Evolutionary conservation across 2,797 vertebrate genomes (phyloP), one percentile per base, ranked within the genome.

Genomic region (Enteromius thamalakanensis): DNA sequence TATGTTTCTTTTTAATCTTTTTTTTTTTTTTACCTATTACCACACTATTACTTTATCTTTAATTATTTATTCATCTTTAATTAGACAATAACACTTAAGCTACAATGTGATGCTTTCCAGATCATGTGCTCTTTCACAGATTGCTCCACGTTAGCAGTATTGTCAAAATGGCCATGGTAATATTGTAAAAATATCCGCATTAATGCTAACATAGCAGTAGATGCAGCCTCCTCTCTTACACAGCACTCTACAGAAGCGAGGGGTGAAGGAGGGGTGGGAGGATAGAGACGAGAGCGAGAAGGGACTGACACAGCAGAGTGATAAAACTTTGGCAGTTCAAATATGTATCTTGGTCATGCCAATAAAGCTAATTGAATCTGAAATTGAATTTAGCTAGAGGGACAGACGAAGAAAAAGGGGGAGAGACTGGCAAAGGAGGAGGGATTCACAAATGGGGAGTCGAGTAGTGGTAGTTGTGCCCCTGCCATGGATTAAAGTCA

Each of bases 401-500:
- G 29, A 84, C 32, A 14, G 21, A 76, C 5, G 10, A 72, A 65
- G 64, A 80, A 81, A 80, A 75, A 68, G 67, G 55, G 23, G 51
- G 14, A 42, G n/a, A 37, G 76, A 74, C 12, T 72, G 72, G 70
- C 53, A 72, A 81, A 86, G 88, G 83, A 84, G 90, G 90, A 87
- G 86, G 89, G 89, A 92, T 90, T 91, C 65, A 68, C 65, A 70
- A 82, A 77, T 4, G 60, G 47, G 67, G 67, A 42, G 53, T 51
- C 34, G 29, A 76, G 74, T 80, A 72, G 81, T 91, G 92, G 89
- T 90, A 90, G 88, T 87, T 91, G 88, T 91, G 89, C 91, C 92
- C 90, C 90, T 90, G 90, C 90, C 89, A 88, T 91, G 90, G 89
- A 92, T 92, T 86, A 87, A 89, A 90, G 90, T 91, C 90, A 87